Evolutionary conservation across 2,113 vertebrate genomes (phyloP).

Genomic region (Mustela nigripes): DNA sequence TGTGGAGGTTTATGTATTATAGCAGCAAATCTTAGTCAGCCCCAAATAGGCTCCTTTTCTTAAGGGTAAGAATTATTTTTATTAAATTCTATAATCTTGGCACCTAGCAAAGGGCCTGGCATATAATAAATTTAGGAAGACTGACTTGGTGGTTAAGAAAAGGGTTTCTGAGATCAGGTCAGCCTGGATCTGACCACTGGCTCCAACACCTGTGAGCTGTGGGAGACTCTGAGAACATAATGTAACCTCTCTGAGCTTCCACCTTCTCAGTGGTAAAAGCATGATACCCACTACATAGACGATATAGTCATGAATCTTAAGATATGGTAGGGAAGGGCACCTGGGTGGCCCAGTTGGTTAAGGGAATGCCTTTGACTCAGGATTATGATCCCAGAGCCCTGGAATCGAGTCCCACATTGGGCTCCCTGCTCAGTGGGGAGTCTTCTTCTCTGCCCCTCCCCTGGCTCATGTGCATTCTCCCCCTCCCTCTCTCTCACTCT

Average conservation of each 20-base stretch:
- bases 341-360: neutral
- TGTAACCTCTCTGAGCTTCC: neutral
- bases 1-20: accelerated
- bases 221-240: neutral
- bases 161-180: neutral
- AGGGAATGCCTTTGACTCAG: neutral
- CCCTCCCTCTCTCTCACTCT: no score
- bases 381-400: neutral
- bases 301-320: neutral
- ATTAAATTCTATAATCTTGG: neutral
- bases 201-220: neutral
- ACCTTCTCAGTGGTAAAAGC: neutral
- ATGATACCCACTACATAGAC: neutral
- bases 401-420: neutral
- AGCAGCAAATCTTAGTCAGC: neutral
- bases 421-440: neutral
- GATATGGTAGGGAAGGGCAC: neutral
- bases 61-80: neutral
- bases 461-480: neutral
- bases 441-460: neutral
- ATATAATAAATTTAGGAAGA: neutral
- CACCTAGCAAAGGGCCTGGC: neutral
- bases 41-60: neutral
- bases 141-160: no score
- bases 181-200: neutral